Conservation (phyloP, 2,113 vertebrate genomes). For the Cyphomyrus discorhynchus region DNA sequence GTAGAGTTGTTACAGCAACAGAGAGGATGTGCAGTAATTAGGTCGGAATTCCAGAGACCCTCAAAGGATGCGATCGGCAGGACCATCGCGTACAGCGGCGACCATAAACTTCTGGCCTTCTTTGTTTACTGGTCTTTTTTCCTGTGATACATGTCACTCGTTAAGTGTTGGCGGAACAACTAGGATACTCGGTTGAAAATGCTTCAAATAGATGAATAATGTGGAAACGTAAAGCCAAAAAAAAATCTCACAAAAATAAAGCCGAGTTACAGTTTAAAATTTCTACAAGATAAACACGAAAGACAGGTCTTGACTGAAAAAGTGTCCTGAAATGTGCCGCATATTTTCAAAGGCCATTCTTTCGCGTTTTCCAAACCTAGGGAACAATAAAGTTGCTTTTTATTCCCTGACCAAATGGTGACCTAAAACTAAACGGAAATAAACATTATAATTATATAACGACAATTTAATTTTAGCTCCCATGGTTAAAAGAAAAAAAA, state of each 20-base stretch:
- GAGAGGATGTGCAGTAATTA: slow-evolving; percentile 87
- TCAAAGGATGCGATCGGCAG: slow-evolving; percentile 70
- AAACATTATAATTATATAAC: background rate
- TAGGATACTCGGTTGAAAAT: background rate
- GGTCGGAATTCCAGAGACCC: slow-evolving; percentile 81
- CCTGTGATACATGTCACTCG: slow-evolving; percentile 28
- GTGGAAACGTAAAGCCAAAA: background rate
- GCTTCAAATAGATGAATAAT: background rate
- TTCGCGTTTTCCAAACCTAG: background rate
- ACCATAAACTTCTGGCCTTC: slow-evolving; percentile 32
- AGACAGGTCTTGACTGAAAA: background rate
- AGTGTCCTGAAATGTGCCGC: background rate
- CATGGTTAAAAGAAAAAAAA: background rate
- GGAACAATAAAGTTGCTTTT: background rate
- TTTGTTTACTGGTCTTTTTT: slow-evolving; percentile 55
- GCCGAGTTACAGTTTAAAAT: background rate
- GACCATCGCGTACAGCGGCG: slow-evolving; percentile 52
- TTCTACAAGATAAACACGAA: background rate
- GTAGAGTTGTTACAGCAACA: slow-evolving; percentile 83
- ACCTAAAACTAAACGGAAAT: background rate
- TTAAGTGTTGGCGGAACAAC: background rate
- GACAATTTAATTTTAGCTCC: background rate
- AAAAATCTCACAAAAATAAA: background rate
- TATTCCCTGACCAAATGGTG: background rate
- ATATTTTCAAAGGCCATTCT: background rate